Percentiles rank a stretch among this genome's conserved stretches.
These are phyloP conservation scores for Ahaetulla prasina DNA, from an alignment of 2,113 vertebrate species.

Conservation along the genomic window DNA sequence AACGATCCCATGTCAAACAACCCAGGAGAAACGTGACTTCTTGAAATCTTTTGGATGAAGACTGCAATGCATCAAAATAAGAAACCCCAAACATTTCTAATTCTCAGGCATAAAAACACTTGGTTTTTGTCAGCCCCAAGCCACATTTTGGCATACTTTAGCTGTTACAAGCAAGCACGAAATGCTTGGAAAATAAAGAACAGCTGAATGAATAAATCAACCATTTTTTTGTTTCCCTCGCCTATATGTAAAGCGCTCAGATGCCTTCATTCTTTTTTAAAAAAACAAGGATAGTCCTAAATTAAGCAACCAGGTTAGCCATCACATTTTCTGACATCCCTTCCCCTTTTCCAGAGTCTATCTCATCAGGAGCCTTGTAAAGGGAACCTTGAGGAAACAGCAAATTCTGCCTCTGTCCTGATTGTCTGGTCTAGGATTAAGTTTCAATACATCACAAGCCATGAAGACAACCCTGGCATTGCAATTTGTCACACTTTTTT, in stretches of 20 bases:
- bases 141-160: not conserved
- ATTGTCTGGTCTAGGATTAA: constrained; percentile 27
- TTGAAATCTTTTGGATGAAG: not conserved
- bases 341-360: not conserved
- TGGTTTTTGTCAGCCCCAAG: not conserved
- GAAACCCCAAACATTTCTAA: not conserved
- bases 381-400: not conserved
- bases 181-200: not conserved
- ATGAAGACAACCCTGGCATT: constrained; percentile 41
- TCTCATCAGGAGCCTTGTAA: not conserved
- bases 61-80: not conserved
- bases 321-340: not conserved
- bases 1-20: not conserved
- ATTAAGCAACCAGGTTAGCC: not conserved
- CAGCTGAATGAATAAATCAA: not conserved
- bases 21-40: not conserved
- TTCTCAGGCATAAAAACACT: not conserved
- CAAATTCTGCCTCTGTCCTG: not conserved
- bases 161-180: not conserved
- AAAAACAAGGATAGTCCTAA: not conserved
- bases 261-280: not conserved
- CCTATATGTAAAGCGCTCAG: not conserved
- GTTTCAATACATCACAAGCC: constrained; percentile 29
- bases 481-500: constrained; percentile 39
- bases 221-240: not conserved